A percentile compares a stretch with the other conserved stretches of the same genome.
Conservation (phyloP, 1,140 invertebrate genomes). For the Nixonia krombeini region DNA sequence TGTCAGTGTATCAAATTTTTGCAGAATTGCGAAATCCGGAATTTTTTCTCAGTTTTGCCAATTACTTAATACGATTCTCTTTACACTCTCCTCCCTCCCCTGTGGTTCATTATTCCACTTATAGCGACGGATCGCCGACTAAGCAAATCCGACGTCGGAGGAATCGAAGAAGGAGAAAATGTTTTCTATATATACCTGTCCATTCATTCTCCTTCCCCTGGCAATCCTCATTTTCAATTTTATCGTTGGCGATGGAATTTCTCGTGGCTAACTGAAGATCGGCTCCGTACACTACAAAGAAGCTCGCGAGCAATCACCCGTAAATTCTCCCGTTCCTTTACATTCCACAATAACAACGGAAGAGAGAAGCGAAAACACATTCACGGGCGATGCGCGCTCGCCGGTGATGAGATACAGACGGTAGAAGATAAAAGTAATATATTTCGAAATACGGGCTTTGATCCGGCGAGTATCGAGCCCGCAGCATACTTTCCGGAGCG, state of each 20-base stretch:
- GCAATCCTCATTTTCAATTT: conserved; percentile 23
- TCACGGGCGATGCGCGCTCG: neutral
- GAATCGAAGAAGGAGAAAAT: conserved; percentile 9
- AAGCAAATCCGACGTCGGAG: too few relatives aligned
- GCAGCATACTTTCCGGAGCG: conserved; percentile 9
- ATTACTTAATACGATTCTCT: too few relatives aligned
- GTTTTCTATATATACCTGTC: conserved; percentile 14
- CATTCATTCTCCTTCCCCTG: conserved; percentile 6
- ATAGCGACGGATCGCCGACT: too few relatives aligned
- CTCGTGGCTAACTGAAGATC: conserved; percentile 22
- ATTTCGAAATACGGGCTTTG: conserved; percentile 19
- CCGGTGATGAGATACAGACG: conserved; percentile 12
- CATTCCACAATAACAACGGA: conserved; percentile 25
- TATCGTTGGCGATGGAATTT: conserved; percentile 26
- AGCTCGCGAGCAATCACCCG: conserved; percentile 18
- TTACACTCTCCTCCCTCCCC: too few relatives aligned
- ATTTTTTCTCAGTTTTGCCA: too few relatives aligned
- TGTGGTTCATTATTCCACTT: too few relatives aligned
- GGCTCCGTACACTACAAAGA: conserved; percentile 2
- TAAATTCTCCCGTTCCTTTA: conserved; percentile 22
- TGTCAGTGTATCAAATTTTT: too few relatives aligned
- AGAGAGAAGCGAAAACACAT: conserved; percentile 7
- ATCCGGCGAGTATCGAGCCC: conserved; percentile 11
- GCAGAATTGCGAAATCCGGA: too few relatives aligned
- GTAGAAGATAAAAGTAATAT: conserved; percentile 33